These are phyloP conservation scores for Pyrrhosoma nymphula DNA, from an alignment of 2,888 invertebrate species.

Conservation along the genomic window DNA sequence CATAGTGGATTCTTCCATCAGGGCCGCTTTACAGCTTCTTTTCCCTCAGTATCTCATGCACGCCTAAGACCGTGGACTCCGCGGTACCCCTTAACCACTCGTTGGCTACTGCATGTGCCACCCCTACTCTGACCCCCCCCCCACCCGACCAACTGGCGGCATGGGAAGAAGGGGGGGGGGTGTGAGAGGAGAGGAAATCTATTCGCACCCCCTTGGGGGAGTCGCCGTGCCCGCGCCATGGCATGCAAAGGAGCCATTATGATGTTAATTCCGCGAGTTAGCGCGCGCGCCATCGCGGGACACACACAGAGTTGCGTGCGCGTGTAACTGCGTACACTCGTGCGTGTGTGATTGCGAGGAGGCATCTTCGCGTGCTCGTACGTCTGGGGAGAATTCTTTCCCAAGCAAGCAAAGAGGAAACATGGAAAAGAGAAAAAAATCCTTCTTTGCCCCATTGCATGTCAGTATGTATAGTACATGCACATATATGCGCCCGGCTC, in stretches of 20 bases:
- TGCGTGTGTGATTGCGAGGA: neutral
- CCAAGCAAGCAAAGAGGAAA: neutral
- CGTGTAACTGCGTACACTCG: neutral
- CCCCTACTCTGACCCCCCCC: too few relatives aligned
- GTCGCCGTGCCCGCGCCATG: neutral
- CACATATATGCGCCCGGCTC: neutral
- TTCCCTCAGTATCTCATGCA: neutral
- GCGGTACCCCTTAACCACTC: neutral
- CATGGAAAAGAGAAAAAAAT: neutral
- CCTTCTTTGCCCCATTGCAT: neutral
- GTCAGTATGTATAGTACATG: neutral
- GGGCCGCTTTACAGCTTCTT: neutral
- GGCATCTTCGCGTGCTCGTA: neutral
- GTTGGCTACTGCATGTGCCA: neutral
- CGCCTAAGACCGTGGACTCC: neutral
- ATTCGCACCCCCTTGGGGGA: neutral
- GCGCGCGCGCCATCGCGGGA: neutral
- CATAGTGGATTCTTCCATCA: too few relatives aligned
- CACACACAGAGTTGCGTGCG: neutral
- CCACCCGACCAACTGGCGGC: too few relatives aligned
- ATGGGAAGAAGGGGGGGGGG: neutral
- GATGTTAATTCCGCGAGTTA: constrained; percentile 6
- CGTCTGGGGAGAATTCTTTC: neutral
- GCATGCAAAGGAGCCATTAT: constrained; percentile 52
- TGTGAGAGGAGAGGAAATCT: neutral